A percentile compares a stretch with the other conserved stretches of the same genome.
Evolutionary conservation across 1,140 invertebrate species (phyloP).

Genomic region (Helicorthomorpha holstii): DNA sequence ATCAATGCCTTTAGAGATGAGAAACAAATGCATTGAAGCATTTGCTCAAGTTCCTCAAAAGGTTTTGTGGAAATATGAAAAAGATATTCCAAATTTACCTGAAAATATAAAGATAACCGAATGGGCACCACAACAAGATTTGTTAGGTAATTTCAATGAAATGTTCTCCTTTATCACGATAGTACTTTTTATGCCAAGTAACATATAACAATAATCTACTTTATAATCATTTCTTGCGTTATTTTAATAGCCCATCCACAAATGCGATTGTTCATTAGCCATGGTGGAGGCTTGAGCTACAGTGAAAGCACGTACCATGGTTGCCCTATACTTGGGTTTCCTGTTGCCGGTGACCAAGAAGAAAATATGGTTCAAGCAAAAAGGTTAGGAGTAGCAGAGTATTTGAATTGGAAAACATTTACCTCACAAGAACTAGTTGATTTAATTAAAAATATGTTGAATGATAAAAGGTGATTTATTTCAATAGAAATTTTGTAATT

Average conservation of each 20-base stretch:
- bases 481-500: too few relatives aligned
- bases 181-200: neutral
- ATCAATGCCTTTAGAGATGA: slow-evolving; percentile 49
- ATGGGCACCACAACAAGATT: slow-evolving; percentile 15
- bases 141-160: slow-evolving; percentile 14
- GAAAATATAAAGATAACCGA: slow-evolving; percentile 12
- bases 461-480: slow-evolving; percentile 12
- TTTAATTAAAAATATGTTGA: slow-evolving; percentile 13
- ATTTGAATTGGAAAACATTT: slow-evolving; percentile 13
- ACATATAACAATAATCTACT: too few relatives aligned
- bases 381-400: slow-evolving; percentile 16
- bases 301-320: slow-evolving; percentile 50
- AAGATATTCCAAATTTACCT: slow-evolving; percentile 10
- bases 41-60: slow-evolving; percentile 6
- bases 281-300: slow-evolving; percentile 47
- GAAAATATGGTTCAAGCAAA: slow-evolving; percentile 20
- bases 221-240: too few relatives aligned
- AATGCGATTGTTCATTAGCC: slow-evolving; percentile 46
- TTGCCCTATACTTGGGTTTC: slow-evolving; percentile 48
- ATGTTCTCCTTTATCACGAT: neutral
- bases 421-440: slow-evolving; percentile 12
- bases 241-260: slow-evolving; percentile 41
- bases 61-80: slow-evolving; percentile 16
- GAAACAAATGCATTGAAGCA: slow-evolving; percentile 18
- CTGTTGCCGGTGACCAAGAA: slow-evolving; percentile 42